Evolutionary conservation across 2,113 vertebrate genomes (phyloP), one percentile per base, ranked within the genome.

Genomic region (Aramus guarauna): DNA sequence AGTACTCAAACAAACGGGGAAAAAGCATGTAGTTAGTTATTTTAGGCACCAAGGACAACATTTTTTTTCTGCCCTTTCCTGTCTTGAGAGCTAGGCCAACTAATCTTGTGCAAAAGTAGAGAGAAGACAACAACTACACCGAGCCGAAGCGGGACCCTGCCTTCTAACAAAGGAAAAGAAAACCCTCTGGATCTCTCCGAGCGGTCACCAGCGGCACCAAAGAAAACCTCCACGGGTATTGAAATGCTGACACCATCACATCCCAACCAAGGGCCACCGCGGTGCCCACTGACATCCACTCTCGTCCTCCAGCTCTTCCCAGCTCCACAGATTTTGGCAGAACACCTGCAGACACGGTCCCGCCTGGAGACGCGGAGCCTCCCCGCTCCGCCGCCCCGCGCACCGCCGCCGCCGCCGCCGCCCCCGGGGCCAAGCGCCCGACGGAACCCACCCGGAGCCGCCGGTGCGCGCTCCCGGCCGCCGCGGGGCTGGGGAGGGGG

Each of bases 211-310:
- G 39, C 32, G 21, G 53, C 32, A 74, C 47, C 60, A 50, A 77
- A 41, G 68, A 17, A 76, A 81, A 84, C 75, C 41, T 84, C 85
- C 81, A 85, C 94, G 67, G 58, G 96, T 92, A 95, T 30, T 95
- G 95, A 98, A 97, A 97, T 58, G 53, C 92, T 41, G 37, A 52
- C 94, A 93, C 56, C 79, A 23, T 5, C 52, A 26, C 47, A 89
- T 72, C 34, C 29, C 85, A 60, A 12, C 12, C 95, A 97, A 96
- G 97, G 97, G 94, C 95, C 95, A 90, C 93, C 81, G 74, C 88
- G 47, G 69, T 53, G 32, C 34, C 80, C 48, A 2, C 15, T 82
- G 48, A 66, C 72, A 91, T 22, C 88, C 76, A 72, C 62, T 37
- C 62, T 63, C 52, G 17, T 60, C 58, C 64, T 63, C 63, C 32